Evolutionary conservation across 2,797 vertebrate species (phyloP), one percentile per base, ranked within the genome.

Genomic region (Gastrophryne carolinensis): DNA sequence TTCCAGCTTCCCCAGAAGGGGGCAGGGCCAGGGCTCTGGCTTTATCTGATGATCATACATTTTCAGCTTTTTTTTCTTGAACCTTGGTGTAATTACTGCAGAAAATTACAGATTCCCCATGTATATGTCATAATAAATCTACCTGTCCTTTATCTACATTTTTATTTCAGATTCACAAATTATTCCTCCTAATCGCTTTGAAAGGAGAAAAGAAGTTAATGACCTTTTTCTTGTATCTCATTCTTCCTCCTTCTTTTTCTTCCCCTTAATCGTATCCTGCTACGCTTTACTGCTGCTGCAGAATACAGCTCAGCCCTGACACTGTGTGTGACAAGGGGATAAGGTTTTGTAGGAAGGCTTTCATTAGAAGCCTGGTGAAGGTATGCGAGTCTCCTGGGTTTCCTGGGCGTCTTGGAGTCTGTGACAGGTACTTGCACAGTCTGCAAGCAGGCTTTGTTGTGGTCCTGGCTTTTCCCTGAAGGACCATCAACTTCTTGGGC

Each of bases 351-450:
- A 56, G 35, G 8, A 41, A 21, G 39, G 66, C 34, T 44, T 56
- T 69, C 66, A 69, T 69, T 69, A 69, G 24, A 7, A 15, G 35
- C 17, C 29, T 41, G 44, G 56, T 69, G 52, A 29, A 69, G 66
- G 66, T 69, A 69, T 69, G 52, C 5, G 52, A 57, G 66, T 39
- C 66, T 57, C 34, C 11, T 69, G 66, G 66, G 66, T 30, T 57
- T 69, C 5, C n/a, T 10, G 23, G 64, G 66, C 66, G 24, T 69
- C 66, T 69, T 17, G 19, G 17, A 57, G 66, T 57, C 50, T 69
- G 39, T 69, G 66, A 44, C 66, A 68, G 65, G 65, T 68, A 50
- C 65, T 56, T 17, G 34, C 50, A 56, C 65, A 44, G 41, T 57
- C 66, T 57, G 35, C 52, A 69, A n/a, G 66, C 35, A 50, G 19